These are phyloP conservation scores for Rhabdomys dilectus DNA, from an alignment of 2,113 vertebrate species.

Conservation along the genomic window DNA sequence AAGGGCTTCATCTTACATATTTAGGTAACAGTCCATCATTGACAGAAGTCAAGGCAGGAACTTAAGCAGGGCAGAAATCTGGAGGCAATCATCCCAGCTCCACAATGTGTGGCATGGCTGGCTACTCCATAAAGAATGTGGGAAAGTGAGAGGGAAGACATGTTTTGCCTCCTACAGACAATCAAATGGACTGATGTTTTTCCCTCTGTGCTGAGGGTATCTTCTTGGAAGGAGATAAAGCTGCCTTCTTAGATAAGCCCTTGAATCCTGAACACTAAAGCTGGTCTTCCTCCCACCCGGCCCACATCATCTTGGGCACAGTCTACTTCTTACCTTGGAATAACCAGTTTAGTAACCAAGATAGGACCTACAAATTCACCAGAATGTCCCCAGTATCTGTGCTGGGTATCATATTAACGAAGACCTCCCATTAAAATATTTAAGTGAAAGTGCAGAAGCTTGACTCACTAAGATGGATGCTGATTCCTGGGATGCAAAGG, in stretches of 20 bases:
- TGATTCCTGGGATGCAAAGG: not conserved
- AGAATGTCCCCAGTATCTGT: not conserved
- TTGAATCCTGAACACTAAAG: too few relatives aligned
- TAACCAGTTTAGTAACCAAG: not conserved
- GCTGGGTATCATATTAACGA: not conserved
- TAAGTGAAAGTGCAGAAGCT: not conserved
- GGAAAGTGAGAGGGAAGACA: not conserved
- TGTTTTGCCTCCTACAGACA: not conserved
- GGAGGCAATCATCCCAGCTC: not conserved
- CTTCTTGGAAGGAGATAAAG: not conserved
- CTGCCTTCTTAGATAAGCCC: not conserved
- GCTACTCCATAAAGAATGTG: not conserved
- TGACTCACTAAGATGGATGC: not conserved
- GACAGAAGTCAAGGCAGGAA: not conserved
- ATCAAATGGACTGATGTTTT: not conserved
- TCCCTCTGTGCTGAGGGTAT: not conserved
- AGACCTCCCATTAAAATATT: not conserved
- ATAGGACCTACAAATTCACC: not conserved
- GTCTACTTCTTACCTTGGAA: not conserved
- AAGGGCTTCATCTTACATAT: not conserved
- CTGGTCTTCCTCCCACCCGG: not conserved
- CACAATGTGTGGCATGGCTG: not conserved
- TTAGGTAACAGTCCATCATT: not conserved
- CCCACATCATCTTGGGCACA: not conserved
- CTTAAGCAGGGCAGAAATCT: not conserved